Base-by-base conservation (phyloP, 2,797 vertebrate species). In the Limosa lapponica region DNA sequence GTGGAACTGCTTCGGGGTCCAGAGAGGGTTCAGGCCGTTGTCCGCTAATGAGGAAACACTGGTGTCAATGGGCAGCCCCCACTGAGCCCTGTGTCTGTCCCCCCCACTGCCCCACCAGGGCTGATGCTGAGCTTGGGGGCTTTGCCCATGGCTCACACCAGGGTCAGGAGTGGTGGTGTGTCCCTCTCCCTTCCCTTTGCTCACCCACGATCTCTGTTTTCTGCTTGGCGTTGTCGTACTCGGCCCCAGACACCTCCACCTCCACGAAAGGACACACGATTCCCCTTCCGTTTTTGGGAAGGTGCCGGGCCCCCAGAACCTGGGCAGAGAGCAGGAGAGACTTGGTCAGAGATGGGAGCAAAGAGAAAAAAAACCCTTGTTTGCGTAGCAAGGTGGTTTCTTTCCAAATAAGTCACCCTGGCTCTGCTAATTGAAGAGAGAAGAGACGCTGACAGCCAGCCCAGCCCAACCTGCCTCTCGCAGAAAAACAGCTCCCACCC, bases 261-360 rank as follows among this genome's bases (percentile, higher is more conserved):
- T 99, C 99, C 64, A 99, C 99, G 3, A 99, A 98, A 8, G 99
- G 99, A 87, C 99, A 99, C 90, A 99, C 99, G 0, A 99, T 99
- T 78, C 99, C 99, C 19, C 99, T 98, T 12, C 99, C 99, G 0
- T 99, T 99, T 95, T 99, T 99, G 8, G 99, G 99, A 84, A 99
- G 98, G 93, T 99, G 99, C 17, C 99, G 98, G 7, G 99, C 99
- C 5, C 99, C 99, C 95, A 99, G 95, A 59, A 99, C 99, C 99
- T 99, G 91, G 23, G 74, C 81, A 82, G 81, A 44, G 70, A 87
- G 52, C 43, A 84, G 65, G 66, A 64, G 23, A 85, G 52, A 43
- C 16, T 66, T 32, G 27, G 23, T 83, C 67, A 84, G 66, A 48
- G 46, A 34, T 5, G 7, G 37, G 43, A 91, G 54, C 34, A 65